phyloP scores from a whole-genome alignment of 1,140 invertebrate genomes.

The Bacillus rossius region DNA sequence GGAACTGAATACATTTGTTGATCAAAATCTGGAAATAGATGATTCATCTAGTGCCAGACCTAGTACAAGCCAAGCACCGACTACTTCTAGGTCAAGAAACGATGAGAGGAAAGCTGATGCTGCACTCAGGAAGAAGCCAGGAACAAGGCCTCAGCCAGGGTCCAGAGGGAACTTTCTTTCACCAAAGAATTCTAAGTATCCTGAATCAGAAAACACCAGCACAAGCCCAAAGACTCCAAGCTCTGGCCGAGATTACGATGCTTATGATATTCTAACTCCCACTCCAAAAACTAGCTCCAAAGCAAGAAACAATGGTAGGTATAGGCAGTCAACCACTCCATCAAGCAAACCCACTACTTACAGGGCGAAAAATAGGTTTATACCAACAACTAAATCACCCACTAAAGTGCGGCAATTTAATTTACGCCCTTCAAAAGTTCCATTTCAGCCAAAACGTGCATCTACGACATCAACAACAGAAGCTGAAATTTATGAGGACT shows the following conservation, averaged over 20 bases:
- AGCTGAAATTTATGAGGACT: neutral
- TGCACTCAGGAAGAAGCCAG: constrained; percentile 7
- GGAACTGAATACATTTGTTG: constrained; percentile 6
- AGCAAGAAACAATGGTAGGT: neutral
- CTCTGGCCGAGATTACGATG: neutral
- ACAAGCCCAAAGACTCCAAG: neutral
- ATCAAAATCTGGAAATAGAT: constrained; percentile 13
- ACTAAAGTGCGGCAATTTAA: constrained; percentile 5
- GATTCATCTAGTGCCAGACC: neutral
- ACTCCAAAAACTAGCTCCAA: neutral
- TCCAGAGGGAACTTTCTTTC: constrained; percentile 2
- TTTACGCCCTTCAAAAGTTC: constrained; percentile 1
- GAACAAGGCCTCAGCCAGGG: constrained; percentile 7
- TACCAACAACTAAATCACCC: neutral
- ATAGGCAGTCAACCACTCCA: neutral
- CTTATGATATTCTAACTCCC: neutral
- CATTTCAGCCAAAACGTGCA: neutral
- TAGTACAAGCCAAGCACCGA: neutral
- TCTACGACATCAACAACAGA: neutral
- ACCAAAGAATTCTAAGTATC: neutral
- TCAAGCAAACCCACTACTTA: neutral
- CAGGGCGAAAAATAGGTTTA: neutral
- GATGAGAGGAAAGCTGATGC: constrained; percentile 9
- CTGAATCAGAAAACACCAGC: neutral
- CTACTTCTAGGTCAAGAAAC: neutral